Evolutionary conservation across 2,888 invertebrate genomes (phyloP).

Genomic region (Acanthopleura granulata): DNA sequence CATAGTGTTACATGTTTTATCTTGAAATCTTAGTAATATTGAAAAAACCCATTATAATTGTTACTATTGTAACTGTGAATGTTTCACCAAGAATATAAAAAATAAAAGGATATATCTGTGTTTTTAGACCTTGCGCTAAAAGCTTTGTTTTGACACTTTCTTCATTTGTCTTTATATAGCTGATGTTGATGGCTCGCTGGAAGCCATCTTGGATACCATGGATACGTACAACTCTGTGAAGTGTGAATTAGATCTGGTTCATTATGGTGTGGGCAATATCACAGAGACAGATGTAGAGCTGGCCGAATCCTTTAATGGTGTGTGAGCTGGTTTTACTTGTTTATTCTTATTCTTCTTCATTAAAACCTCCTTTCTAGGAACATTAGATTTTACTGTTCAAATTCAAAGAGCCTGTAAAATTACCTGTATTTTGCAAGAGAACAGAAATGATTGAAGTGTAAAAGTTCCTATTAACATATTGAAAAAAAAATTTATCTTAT

Average conservation of each 20-base stretch:
- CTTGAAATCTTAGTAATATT: too few species aligned
- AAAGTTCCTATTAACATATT: too few species aligned
- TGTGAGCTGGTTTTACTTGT: conserved; percentile 19
- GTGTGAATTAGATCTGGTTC: conserved; percentile 87
- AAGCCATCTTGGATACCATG: conserved; percentile 92
- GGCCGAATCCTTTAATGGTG: conserved; percentile 80
- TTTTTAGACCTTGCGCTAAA: too few species aligned
- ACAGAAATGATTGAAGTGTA: too few species aligned
- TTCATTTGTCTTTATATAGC: conserved; percentile 76
- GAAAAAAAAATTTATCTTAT: too few species aligned
- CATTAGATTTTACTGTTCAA: neutral
- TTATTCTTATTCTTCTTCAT: neutral
- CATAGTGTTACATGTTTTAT: too few species aligned
- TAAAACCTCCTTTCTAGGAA: neutral
- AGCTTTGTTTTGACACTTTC: too few species aligned
- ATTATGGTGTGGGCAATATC: conserved; percentile 91
- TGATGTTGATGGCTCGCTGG: conserved; percentile 96
- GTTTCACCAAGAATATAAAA: neutral
- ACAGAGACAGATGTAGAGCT: conserved; percentile 87
- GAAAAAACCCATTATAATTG: neutral
- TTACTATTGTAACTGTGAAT: neutral
- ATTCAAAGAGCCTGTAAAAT: too few species aligned
- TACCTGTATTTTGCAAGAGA: too few species aligned
- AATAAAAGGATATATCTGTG: neutral
- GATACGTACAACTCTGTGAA: conserved; percentile 78